Percentiles rank a stretch among this genome's conserved stretches.
phyloP scores from a whole-genome alignment of 2,113 vertebrate species.

The Rynchops niger region DNA sequence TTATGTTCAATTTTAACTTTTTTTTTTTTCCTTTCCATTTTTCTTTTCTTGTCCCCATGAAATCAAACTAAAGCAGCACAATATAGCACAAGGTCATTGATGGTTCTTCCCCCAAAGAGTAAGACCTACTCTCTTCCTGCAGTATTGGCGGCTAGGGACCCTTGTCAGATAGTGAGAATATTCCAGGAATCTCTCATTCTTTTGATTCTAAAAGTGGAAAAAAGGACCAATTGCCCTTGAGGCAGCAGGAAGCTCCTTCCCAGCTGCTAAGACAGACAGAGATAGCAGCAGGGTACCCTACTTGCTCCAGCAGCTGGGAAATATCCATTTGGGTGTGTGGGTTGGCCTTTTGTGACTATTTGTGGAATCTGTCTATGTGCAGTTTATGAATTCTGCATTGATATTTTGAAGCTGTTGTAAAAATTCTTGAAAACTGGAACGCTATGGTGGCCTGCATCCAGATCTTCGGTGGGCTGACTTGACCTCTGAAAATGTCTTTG shows the following conservation, averaged over 20 bases:
- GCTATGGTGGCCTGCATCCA: background rate
- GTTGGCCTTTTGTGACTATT: conserved; percentile 48
- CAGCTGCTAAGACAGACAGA: conserved; percentile 24
- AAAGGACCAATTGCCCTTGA: background rate
- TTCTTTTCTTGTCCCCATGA: background rate
- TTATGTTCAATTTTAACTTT: background rate
- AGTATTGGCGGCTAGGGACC: accelerated
- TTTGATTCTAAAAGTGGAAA: background rate
- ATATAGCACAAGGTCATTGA: background rate
- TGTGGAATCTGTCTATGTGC: conserved; percentile 33
- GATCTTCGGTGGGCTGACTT: background rate
- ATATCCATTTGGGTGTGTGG: conserved; percentile 48
- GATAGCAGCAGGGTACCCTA: background rate
- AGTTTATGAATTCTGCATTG: background rate
- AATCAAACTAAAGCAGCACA: background rate
- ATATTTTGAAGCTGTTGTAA: conserved; percentile 51
- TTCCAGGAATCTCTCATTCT: background rate
- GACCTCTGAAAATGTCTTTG: background rate
- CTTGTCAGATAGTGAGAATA: background rate
- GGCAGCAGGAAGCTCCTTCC: conserved; percentile 10
- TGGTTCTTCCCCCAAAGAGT: background rate
- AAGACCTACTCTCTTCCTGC: background rate
- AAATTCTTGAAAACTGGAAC: background rate
- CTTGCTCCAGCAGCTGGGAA: conserved; percentile 53
- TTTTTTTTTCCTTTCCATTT: background rate